Conservation (phyloP, 2,888 invertebrate species). For the Listrodromus nycthemerus region DNA sequence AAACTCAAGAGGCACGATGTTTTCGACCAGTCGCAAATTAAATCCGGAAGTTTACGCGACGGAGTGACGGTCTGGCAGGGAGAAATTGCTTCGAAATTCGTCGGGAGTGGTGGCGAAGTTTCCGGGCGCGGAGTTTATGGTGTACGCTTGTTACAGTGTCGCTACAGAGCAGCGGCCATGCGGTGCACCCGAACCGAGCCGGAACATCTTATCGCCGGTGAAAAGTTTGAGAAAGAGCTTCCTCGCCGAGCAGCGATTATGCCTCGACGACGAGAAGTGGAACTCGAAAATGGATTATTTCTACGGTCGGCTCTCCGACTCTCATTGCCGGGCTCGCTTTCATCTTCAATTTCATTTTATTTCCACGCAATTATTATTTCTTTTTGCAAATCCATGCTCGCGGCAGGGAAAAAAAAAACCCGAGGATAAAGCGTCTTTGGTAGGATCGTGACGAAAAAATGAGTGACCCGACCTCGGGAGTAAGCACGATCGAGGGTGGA, state of each 20-base stretch:
- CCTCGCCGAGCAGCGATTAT: conserved; percentile 40
- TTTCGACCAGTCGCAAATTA: conserved; percentile 71
- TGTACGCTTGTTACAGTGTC: conserved; percentile 29
- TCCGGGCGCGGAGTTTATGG: conserved; percentile 2
- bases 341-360: conserved; percentile 54
- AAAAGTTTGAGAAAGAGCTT: conserved; percentile 46
- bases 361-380: conserved; percentile 54
- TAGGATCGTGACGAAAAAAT: conserved; percentile 39
- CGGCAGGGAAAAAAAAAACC: conserved; percentile 48
- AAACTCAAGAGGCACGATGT: conserved; percentile 62
- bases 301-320: not conserved
- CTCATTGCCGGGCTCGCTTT: conserved; percentile 2
- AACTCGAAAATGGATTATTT: conserved; percentile 45
- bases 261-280: conserved; percentile 33
- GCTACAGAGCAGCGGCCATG: conserved; percentile 39
- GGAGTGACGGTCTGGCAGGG: conserved; percentile 69
- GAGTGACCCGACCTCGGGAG: conserved; percentile 33
- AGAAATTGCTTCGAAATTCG: conserved; percentile 71
- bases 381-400: conserved; percentile 14
- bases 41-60: conserved; percentile 69
- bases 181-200: conserved; percentile 51
- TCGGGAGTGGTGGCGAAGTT: conserved; percentile 57
- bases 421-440: conserved; percentile 28
- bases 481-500: conserved; percentile 54
- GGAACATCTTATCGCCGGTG: conserved; percentile 63